Base-by-base conservation (phyloP, 2,797 vertebrate species). In the Enteromius mattozi region DNA sequence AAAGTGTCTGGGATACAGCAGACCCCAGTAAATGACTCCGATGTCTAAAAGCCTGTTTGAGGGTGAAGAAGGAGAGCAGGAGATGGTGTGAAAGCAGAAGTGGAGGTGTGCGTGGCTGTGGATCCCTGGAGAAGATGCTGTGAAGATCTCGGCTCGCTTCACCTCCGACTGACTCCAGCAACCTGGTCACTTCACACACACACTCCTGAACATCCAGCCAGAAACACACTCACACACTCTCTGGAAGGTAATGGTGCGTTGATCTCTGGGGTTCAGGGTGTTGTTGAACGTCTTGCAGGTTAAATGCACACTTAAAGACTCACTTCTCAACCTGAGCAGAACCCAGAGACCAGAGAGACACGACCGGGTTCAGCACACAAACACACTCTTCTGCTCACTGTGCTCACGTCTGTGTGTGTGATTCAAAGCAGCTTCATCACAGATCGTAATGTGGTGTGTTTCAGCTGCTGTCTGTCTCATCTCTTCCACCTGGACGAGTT, bases 161-260 rank as follows among this genome's bases (percentile, higher is more conserved):
- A 95, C 94, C 94, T 95, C 92, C 89, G 86, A 30, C 86, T 95
- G 94, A 95, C 94, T 93, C 93, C 82, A 89, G 88, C 89, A 84
- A 91, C 79, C 87, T 93, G 93, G 93, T 93, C 93, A 94, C 88
- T 69, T 61, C 78, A 74, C 69, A 74, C 80, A 72, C 66, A 81
- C 74, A 27, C 72, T 89, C 86, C 35, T 8, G 69, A 88, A 47
- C 30, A 69, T 49, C 86, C 65, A 30, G 80, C 21, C 68, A 78
- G 21, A 78, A 21, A 51, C 74, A 75, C 40, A 88, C 69, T 35
- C 37, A 68, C 69, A 80, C 69, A 30, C 77, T 45, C 61, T 45
- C 37, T 84, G 27, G 71, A 80, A 80, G 74, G 80, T 81, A 87
- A 84, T 81, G 79, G 78, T 84, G 47, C 54, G 56, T 33, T 61